phyloP scores from a whole-genome alignment of 2,797 vertebrate genomes.

The Manis javanica region DNA sequence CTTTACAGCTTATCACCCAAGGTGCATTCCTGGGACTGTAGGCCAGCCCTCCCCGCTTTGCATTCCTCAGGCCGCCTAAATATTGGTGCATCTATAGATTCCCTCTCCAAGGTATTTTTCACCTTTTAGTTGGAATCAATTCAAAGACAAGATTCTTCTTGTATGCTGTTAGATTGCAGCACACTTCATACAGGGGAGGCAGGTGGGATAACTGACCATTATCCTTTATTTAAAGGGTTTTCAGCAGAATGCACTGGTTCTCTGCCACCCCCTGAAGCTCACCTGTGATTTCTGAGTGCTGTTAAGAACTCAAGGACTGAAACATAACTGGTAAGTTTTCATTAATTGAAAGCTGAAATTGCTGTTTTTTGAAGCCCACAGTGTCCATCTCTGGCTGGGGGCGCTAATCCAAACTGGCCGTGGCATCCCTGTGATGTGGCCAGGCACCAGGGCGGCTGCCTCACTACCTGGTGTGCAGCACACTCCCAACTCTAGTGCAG shows the following conservation, averaged over 20 bases:
- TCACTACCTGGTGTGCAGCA: accelerated
- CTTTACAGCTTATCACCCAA: not conserved
- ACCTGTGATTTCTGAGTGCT: not conserved
- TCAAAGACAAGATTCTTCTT: not conserved
- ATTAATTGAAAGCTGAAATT: too few species aligned
- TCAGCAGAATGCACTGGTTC: not conserved
- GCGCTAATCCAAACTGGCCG: accelerated
- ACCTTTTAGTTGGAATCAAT: not conserved
- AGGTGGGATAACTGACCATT: accelerated
- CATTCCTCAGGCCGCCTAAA: not conserved
- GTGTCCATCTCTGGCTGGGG: accelerated
- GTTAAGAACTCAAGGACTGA: too few species aligned
- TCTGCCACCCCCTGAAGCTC: not conserved
- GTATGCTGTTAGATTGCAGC: too few species aligned
- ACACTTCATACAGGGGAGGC: accelerated
- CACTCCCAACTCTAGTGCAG: not conserved
- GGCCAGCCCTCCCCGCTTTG: not conserved
- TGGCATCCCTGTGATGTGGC: not conserved
- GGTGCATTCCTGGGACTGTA: not conserved
- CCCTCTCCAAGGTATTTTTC: not conserved
- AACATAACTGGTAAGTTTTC: accelerated
- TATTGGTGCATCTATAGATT: not conserved
- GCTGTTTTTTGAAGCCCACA: not conserved
- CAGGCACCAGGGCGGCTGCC: not conserved
- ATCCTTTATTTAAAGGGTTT: not conserved